Percentiles rank a stretch among this genome's conserved stretches.
Conservation (phyloP, 2,797 vertebrate genomes). For the Mormyrus proboscirostris region DNA sequence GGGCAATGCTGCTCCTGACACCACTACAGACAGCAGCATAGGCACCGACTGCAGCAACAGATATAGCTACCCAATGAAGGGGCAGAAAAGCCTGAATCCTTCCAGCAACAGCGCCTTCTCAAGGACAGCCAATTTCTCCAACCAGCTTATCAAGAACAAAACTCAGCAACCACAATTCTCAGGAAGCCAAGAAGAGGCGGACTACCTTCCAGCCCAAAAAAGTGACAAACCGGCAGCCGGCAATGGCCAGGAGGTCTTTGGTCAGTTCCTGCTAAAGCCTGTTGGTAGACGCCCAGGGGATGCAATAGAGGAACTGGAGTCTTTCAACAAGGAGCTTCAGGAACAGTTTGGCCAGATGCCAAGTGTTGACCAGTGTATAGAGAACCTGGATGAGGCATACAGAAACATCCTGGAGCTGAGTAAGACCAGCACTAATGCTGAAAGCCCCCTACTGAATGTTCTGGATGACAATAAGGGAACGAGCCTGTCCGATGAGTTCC, state of each 20-base stretch:
- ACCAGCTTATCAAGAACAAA: constrained; percentile 45
- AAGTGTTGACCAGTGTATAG: constrained; percentile 47
- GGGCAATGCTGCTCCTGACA: constrained; percentile 40
- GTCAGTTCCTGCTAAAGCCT: constrained; percentile 92
- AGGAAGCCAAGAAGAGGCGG: constrained; percentile 37
- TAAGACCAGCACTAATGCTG: constrained; percentile 34
- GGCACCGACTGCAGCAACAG: constrained; percentile 50
- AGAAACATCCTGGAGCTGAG: constrained; percentile 42
- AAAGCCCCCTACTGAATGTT: constrained; percentile 30
- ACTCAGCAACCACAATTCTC: constrained; percentile 42
- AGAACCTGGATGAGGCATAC: constrained; percentile 44
- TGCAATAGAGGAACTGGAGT: constrained; percentile 87
- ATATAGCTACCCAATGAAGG: constrained; percentile 58
- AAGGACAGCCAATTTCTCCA: constrained; percentile 43
- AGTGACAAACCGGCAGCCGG: constrained; percentile 45
- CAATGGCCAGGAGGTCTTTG: constrained; percentile 75
- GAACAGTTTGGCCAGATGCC: constrained; percentile 67
- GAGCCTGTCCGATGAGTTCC: constrained; percentile 49
- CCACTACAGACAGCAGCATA: constrained; percentile 40
- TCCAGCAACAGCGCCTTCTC: constrained; percentile 85
- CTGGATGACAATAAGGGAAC: constrained; percentile 49
- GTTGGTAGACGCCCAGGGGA: constrained; percentile 90
- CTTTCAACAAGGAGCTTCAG: constrained; percentile 92
- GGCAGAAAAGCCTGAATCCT: constrained; percentile 72
- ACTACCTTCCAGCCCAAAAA: constrained; percentile 39